These are phyloP conservation scores for Drosophila picticornis DNA, from an alignment of 2,888 invertebrate species.

Conservation along the genomic window DNA sequence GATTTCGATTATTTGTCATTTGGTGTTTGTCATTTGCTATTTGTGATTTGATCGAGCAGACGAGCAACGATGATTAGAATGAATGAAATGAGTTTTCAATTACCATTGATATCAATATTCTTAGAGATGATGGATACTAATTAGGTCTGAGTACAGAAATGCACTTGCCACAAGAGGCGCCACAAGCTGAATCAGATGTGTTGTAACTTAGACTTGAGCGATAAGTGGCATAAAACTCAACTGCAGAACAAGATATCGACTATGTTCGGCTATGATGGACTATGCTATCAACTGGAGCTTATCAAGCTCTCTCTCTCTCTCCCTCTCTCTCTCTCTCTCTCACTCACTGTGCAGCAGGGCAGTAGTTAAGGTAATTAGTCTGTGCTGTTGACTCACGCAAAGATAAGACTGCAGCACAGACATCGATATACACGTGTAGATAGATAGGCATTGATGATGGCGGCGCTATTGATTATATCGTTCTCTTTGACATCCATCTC, in stretches of 20 bases:
- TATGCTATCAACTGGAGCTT: conserved; percentile 15
- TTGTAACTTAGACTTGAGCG: background rate
- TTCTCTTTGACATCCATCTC: conserved; percentile 1
- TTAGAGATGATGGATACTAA: background rate
- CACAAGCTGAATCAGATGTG: background rate
- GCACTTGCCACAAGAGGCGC: background rate
- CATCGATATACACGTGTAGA: conserved; percentile 10
- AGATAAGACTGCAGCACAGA: conserved; percentile 38
- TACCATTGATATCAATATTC: background rate
- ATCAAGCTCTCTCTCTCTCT: conserved; percentile 10
- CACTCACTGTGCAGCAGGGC: background rate
- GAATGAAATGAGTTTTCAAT: background rate
- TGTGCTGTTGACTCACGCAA: conserved; percentile 22
- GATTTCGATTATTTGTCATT: too few species aligned
- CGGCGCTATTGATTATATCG: conserved; percentile 60
- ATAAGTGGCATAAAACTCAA: conserved; percentile 25
- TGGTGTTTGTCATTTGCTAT: background rate
- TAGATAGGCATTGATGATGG: conserved; percentile 19
- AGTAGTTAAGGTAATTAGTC: conserved; percentile 34
- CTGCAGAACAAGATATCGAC: conserved; percentile 11
- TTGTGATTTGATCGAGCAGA: background rate
- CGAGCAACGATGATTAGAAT: background rate
- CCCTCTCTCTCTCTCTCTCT: background rate
- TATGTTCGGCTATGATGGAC: background rate
- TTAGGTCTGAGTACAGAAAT: background rate